phyloP scores from a whole-genome alignment of 2,113 vertebrate species.

The Kryptolebias marmoratus region DNA sequence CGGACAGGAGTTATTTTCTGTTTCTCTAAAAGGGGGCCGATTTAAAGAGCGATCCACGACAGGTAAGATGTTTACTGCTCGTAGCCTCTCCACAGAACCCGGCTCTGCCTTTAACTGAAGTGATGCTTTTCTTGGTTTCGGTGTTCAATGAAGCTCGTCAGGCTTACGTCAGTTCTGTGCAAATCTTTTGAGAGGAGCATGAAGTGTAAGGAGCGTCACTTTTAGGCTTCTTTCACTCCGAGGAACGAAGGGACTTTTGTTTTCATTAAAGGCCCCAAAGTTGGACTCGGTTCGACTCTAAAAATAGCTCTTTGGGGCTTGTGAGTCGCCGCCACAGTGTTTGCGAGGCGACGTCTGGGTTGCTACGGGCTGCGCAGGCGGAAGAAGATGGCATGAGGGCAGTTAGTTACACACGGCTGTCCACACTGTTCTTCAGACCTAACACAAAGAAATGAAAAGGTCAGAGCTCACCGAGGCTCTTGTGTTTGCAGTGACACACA shows the following conservation, averaged over 20 bases:
- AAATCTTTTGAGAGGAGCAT: neutral
- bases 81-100: too few species aligned
- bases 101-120: neutral
- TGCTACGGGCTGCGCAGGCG: slow-evolving; percentile 59
- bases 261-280: slow-evolving; percentile 37
- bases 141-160: neutral
- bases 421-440: slow-evolving; percentile 51
- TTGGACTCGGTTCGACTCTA: slow-evolving; percentile 33
- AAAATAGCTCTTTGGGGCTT: slow-evolving; percentile 63
- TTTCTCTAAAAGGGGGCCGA: too few species aligned
- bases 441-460: slow-evolving; percentile 2
- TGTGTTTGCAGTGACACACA: slow-evolving; percentile 26
- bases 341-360: slow-evolving; percentile 52
- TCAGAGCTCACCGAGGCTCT: slow-evolving; percentile 1
- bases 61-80: too few species aligned
- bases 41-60: too few species aligned
- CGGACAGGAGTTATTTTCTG: too few species aligned
- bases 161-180: too few species aligned
- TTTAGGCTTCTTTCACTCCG: neutral
- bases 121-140: neutral
- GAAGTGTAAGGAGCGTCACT: too few species aligned
- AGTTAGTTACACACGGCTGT: slow-evolving; percentile 69
- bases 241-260: slow-evolving; percentile 6
- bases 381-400: slow-evolving; percentile 49
- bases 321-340: slow-evolving; percentile 38